phyloP scores from a whole-genome alignment of 2,888 invertebrate species.

The Chymomyza caudatula region DNA sequence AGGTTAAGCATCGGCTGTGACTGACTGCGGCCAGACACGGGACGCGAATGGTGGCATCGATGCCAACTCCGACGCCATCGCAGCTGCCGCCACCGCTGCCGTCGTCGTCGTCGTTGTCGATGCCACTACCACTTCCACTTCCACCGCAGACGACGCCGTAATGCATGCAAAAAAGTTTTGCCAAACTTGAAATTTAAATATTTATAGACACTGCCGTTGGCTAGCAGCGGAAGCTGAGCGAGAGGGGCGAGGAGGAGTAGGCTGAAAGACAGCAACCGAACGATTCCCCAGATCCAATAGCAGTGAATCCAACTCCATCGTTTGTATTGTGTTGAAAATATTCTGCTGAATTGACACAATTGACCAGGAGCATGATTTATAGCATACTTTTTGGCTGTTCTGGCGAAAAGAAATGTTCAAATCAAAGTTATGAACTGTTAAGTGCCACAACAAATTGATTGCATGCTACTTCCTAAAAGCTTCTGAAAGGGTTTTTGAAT shows the following conservation, averaged over 20 bases:
- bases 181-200: constrained; percentile 72
- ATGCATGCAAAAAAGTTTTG: constrained; percentile 73
- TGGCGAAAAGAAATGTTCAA: not conserved
- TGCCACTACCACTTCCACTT: constrained; percentile 6
- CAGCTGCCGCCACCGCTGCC: constrained; percentile 23
- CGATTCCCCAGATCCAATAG: not conserved
- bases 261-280: not conserved
- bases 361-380: constrained; percentile 77
- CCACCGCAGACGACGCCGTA: constrained; percentile 29
- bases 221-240: constrained; percentile 8
- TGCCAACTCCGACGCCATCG: constrained; percentile 24
- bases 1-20: constrained; percentile 1
- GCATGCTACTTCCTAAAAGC: not conserved
- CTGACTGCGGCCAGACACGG: not conserved
- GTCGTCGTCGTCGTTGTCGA: constrained; percentile 9
- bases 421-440: constrained; percentile 1
- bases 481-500: not conserved
- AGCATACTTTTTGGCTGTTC: constrained; percentile 42
- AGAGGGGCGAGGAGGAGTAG: not conserved
- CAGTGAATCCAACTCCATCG: constrained; percentile 4
- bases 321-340: constrained; percentile 41
- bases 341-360: constrained; percentile 75
- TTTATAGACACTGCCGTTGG: constrained; percentile 67
- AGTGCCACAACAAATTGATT: not conserved
- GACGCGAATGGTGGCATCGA: not conserved